Conservation (phyloP, 2,113 vertebrate species). For the Lathamus discolor region DNA sequence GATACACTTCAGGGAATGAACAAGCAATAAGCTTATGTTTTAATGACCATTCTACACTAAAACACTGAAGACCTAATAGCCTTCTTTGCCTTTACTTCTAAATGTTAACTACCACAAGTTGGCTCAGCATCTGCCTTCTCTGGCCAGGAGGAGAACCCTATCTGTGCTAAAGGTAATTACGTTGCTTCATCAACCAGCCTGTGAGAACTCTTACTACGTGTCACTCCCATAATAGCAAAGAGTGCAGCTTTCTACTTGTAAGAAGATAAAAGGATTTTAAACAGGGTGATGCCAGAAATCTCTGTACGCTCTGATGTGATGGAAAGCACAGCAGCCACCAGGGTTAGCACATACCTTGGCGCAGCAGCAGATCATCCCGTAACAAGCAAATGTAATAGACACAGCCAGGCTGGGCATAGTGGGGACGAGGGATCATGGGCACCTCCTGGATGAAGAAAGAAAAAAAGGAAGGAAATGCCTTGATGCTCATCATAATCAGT, state of each 20-base stretch:
- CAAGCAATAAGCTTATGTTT: not conserved
- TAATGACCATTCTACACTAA: not conserved
- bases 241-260: not conserved
- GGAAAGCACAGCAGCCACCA: not conserved
- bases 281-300: not conserved
- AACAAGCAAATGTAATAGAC: conserved; percentile 96
- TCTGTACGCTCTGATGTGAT: not conserved
- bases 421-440: conserved; percentile 96
- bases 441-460: conserved; percentile 82
- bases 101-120: not conserved
- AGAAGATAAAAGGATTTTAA: not conserved
- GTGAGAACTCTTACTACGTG: not conserved
- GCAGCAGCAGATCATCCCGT: conserved; percentile 92
- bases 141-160: not conserved
- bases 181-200: not conserved
- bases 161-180: not conserved
- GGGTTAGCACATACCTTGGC: conserved; percentile 82
- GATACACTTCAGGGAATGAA: not conserved
- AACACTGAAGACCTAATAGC: not conserved
- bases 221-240: not conserved
- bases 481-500: not conserved
- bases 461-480: not conserved
- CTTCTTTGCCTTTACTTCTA: not conserved
- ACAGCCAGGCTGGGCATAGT: conserved; percentile 93
- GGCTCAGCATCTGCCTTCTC: not conserved